A percentile compares a stretch with the other conserved stretches of the same genome.
Conservation (phyloP, 2,888 invertebrate genomes). For the Pachycephus smyrnensis region DNA sequence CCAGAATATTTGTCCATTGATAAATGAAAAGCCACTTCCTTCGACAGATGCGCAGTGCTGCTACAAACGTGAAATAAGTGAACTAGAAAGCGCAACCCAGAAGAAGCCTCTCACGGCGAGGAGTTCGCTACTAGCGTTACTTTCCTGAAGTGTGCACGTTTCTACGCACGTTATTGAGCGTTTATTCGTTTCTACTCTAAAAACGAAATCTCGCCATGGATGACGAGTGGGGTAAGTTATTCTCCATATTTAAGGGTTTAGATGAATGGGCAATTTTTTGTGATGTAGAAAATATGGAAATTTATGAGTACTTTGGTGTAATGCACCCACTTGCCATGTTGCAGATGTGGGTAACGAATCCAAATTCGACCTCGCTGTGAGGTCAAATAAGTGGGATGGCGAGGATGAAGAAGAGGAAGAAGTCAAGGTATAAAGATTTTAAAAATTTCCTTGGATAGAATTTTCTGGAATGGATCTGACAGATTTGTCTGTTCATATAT, state of each 20-base stretch:
- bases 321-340: slow-evolving; percentile 59
- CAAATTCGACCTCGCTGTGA: slow-evolving; percentile 73
- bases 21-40: background rate
- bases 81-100: background rate
- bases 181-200: slow-evolving; percentile 12
- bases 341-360: slow-evolving; percentile 80
- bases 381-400: slow-evolving; percentile 86
- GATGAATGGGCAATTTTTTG: background rate
- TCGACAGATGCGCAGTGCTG: background rate
- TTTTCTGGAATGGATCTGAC: background rate
- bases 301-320: slow-evolving; percentile 12
- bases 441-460: background rate
- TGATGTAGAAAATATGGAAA: slow-evolving; percentile 3
- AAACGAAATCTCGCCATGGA: slow-evolving; percentile 68
- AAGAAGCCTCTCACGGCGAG: background rate
- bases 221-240: slow-evolving; percentile 77
- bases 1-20: background rate
- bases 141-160: slow-evolving; percentile 12
- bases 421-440: slow-evolving; percentile 76
- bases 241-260: slow-evolving; percentile 19
- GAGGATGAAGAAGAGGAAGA: slow-evolving; percentile 88
- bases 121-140: background rate
- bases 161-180: background rate
- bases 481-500: background rate
- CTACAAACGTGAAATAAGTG: background rate